These are phyloP conservation scores for Neuroscelio doddi DNA, from an alignment of 2,888 invertebrate genomes.

Conservation along the genomic window DNA sequence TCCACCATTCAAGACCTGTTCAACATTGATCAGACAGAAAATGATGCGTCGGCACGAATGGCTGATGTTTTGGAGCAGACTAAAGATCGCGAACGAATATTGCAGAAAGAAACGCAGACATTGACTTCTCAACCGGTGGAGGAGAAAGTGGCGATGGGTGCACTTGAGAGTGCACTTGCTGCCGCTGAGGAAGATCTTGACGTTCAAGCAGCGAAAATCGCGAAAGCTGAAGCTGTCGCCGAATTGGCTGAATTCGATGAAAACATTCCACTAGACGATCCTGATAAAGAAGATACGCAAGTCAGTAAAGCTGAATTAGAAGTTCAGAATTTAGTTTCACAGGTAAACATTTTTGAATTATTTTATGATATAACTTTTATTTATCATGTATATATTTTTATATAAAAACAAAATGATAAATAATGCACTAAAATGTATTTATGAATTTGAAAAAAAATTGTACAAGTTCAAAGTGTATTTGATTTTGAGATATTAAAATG, in stretches of 20 bases:
- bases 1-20: constrained; percentile 96
- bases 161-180: constrained; percentile 87
- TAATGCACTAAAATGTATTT: too few species aligned
- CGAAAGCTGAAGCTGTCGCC: constrained; percentile 90
- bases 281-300: constrained; percentile 74
- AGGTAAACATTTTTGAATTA: constrained; percentile 73
- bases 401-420: too few species aligned
- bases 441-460: too few species aligned
- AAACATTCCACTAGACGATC: constrained; percentile 88
- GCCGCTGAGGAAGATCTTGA: constrained; percentile 97
- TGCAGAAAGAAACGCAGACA: constrained; percentile 62
- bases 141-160: constrained; percentile 78
- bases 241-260: constrained; percentile 97
- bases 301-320: constrained; percentile 83
- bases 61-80: constrained; percentile 75
- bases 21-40: constrained; percentile 80
- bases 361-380: too few species aligned
- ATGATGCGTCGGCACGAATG: constrained; percentile 76
- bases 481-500: too few species aligned
- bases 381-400: too few species aligned
- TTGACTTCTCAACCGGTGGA: constrained; percentile 62
- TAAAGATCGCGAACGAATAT: constrained; percentile 68
- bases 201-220: constrained; percentile 90
- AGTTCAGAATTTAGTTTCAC: constrained; percentile 80
- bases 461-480: too few species aligned